These are phyloP conservation scores for Callithrix jacchus DNA, from an alignment of 2,113 vertebrate species.

Conservation along the genomic window DNA sequence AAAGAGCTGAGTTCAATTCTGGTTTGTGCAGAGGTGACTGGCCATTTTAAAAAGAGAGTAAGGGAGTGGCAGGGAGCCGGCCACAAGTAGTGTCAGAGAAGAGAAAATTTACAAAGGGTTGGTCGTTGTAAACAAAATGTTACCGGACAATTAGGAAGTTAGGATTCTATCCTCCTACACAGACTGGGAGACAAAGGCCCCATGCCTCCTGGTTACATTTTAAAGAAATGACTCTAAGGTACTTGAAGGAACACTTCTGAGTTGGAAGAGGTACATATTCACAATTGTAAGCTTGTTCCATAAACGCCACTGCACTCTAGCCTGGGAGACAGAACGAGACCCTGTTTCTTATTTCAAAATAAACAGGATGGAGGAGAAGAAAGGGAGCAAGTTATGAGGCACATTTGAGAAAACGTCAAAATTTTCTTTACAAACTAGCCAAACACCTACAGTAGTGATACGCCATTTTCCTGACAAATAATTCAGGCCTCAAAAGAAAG, in stretches of 20 bases:
- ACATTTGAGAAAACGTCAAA: conserved; percentile 11
- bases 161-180: background rate
- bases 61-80: background rate
- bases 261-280: background rate
- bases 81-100: background rate
- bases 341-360: too few relatives aligned
- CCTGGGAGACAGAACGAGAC: too few relatives aligned
- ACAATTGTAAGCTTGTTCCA: background rate
- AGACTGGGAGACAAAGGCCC: background rate
- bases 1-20: background rate
- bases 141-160: background rate
- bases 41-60: background rate
- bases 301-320: background rate
- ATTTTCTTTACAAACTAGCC: background rate
- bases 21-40: background rate
- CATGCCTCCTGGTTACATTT: background rate
- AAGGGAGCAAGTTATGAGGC: background rate
- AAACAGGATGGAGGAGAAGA: background rate
- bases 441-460: background rate
- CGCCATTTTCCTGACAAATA: conserved; percentile 8
- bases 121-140: background rate
- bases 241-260: background rate
- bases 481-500: background rate
- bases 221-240: background rate
- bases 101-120: background rate